phyloP scores from a whole-genome alignment of 92 coral and sea anemone species.

The Phenganax marumi region DNA sequence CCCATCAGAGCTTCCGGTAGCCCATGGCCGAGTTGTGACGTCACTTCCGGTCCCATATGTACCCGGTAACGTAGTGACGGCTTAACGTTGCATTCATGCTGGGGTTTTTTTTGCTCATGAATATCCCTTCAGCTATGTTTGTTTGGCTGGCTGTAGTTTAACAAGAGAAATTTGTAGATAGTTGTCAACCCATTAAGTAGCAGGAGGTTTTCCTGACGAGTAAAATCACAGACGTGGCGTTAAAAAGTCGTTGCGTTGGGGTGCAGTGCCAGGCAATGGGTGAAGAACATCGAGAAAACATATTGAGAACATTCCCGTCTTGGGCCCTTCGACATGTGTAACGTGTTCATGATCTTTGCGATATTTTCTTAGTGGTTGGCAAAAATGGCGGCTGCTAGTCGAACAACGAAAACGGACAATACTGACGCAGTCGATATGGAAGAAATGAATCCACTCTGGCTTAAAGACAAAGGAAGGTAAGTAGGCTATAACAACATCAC shows the following conservation, averaged over 20 bases:
- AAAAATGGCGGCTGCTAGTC: slow-evolving; percentile 84
- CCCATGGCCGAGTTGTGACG: too few relatives aligned
- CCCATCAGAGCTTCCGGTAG: too few relatives aligned
- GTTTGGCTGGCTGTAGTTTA: too few relatives aligned
- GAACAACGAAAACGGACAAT: slow-evolving; percentile 68
- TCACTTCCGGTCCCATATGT: too few relatives aligned
- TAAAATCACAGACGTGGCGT: not conserved
- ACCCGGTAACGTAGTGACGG: too few relatives aligned
- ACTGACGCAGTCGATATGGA: slow-evolving; percentile 89
- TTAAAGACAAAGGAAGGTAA: slow-evolving; percentile 95
- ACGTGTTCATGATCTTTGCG: not conserved
- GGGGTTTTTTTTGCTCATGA: too few relatives aligned
- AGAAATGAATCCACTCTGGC: slow-evolving; percentile 99
- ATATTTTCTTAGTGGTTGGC: slow-evolving; percentile 75
- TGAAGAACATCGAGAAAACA: not conserved
- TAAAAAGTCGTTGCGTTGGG: not conserved
- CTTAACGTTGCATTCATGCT: too few relatives aligned
- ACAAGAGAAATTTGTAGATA: too few relatives aligned
- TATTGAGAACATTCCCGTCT: not conserved
- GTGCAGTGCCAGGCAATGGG: not conserved
- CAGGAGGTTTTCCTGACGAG: too few relatives aligned
- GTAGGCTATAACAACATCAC: not conserved
- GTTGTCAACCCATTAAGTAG: too few relatives aligned
- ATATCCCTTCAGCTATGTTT: too few relatives aligned
- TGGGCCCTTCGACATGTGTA: not conserved